A percentile compares a stretch with the other conserved stretches of the same genome.
phyloP scores from a whole-genome alignment of 1,140 invertebrate genomes.

The Cydia pomonella region DNA sequence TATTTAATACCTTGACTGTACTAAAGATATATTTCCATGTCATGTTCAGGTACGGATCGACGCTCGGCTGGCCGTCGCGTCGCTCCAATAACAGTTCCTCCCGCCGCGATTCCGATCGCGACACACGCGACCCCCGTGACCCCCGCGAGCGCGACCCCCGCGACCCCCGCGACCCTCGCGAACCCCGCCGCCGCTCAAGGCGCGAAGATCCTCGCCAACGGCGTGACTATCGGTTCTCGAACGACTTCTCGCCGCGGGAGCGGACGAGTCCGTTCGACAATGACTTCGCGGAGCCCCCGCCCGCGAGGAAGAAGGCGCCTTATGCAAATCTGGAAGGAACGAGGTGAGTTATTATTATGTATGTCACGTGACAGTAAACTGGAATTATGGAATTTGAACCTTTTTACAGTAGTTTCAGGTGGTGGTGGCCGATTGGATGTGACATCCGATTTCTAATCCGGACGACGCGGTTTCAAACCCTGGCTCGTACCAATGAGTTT shows the following conservation, averaged over 20 bases:
- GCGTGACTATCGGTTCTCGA: constrained; percentile 80
- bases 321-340: constrained; percentile 69
- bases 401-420: too few relatives aligned
- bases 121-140: constrained; percentile 66
- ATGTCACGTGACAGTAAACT: too few relatives aligned
- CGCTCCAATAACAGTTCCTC: constrained; percentile 62
- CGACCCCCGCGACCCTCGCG: constrained; percentile 48
- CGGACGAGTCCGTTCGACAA: constrained; percentile 85
- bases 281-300: constrained; percentile 82
- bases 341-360: constrained; percentile 48
- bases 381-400: too few relatives aligned
- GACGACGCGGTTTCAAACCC: too few relatives aligned
- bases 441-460: too few relatives aligned
- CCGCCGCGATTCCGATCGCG: constrained; percentile 47
- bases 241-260: constrained; percentile 81
- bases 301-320: constrained; percentile 62
- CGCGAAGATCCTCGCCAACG: constrained; percentile 60
- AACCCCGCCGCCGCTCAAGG: constrained; percentile 49
- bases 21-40: background rate
- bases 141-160: constrained; percentile 55
- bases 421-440: too few relatives aligned
- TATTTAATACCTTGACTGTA: too few relatives aligned
- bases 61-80: constrained; percentile 71
- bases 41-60: constrained; percentile 69
- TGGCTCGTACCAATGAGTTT: too few relatives aligned